Base-by-base conservation (phyloP, 2,113 vertebrate species). In the Gnathonemus echidnorhynchus region DNA sequence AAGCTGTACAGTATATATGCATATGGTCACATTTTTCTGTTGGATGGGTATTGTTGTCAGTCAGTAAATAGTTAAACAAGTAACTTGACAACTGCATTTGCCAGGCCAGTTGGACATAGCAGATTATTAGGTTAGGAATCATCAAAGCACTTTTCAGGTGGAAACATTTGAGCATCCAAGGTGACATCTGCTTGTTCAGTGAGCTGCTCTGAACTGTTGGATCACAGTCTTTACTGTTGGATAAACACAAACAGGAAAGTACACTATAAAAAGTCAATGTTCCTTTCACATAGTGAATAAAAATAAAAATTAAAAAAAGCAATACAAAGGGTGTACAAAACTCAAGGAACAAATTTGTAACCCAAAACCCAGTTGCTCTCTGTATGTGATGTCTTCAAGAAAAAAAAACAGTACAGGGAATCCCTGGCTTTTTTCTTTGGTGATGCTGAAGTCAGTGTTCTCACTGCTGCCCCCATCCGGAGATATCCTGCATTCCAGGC, bases 91-190 rank as follows among this genome's bases (percentile, higher is more conserved):
- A 93, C 91, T 92, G 92, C 93, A 93, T 90, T 91, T 77, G 89
- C 90, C 88, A 90, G 89, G 90, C 90, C 56, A 92, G 87, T 85
- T 90, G 87, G 27, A 93, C 90, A 94, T 91, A 94, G 94, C 94
- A 95, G 93, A 93, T 58, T 92, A 89, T 91, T 91, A 94, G 92
- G 90, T 93, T 94, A 95, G 95, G 96, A 96, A 96, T 96, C 95
- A 95, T 95, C 92, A 91, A 93, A 91, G 93, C 87, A 90, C 83
- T 93, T 88, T 91, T 92, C 89, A 93, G 90, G 91, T 92, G 94
- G 94, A 95, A 95, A 94, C 91, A 93, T 91, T 88, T 89, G 89
- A 91, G 91, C 90, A 92, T 74, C 62, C 86, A 53, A 90, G 89
- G 84, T 90, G 90, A 89, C 89, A 83, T 91, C 31, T 62, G 77